Conservation (phyloP, 2,113 vertebrate species). For the Catharus bicknelli region DNA sequence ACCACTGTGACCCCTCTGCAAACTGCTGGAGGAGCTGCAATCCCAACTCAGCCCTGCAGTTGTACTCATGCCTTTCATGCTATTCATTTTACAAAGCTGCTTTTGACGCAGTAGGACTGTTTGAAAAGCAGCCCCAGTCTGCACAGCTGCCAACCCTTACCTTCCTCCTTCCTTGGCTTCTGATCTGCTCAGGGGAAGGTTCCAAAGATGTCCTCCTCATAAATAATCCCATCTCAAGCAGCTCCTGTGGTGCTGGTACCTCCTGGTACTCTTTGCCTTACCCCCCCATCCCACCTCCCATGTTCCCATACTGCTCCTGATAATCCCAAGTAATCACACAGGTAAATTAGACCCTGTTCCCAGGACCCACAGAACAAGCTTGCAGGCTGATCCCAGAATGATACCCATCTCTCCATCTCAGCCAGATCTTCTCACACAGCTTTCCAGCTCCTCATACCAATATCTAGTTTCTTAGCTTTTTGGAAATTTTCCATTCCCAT, state of each 20-base stretch:
- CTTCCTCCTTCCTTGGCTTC: neutral
- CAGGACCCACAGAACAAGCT: neutral
- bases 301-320: neutral
- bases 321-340: neutral
- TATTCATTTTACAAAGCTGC: neutral
- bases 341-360: neutral
- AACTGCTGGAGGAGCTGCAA: neutral
- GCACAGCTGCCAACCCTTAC: neutral
- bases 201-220: neutral
- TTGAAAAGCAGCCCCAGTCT: neutral
- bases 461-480: neutral
- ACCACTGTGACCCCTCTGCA: neutral
- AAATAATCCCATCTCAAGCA: neutral
- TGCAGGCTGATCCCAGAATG: neutral
- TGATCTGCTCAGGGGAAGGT: neutral
- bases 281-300: neutral
- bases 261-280: rapidly evolving
- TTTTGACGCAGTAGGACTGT: neutral
- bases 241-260: rapidly evolving
- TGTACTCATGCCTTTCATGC: neutral
- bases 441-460: neutral
- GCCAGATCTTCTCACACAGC: neutral
- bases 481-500: neutral
- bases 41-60: neutral
- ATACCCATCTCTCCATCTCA: neutral